A percentile compares a stretch with the other conserved stretches of the same genome.
Evolutionary conservation across 2,797 vertebrate genomes (phyloP).

Genomic region (Microctenopoma stevenorrisi): DNA sequence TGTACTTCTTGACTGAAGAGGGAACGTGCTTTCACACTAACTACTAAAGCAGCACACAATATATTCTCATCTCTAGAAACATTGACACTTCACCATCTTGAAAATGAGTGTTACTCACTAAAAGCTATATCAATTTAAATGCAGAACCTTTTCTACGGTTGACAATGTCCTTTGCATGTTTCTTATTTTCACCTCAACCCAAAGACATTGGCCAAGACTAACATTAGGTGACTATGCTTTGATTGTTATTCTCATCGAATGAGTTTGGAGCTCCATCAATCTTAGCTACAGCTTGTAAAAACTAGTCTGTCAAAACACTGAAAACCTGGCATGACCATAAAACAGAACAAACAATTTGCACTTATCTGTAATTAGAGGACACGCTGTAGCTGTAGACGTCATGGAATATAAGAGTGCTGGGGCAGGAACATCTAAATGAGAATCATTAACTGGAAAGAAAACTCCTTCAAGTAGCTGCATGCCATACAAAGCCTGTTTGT

Average conservation of each 20-base stretch:
- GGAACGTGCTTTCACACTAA: constrained; percentile 74
- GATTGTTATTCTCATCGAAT: constrained; percentile 32
- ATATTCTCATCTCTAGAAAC: constrained; percentile 75
- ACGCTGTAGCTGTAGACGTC: constrained; percentile 32
- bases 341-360: constrained; percentile 66
- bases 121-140: constrained; percentile 35
- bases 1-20: constrained; percentile 45
- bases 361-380: constrained; percentile 73
- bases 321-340: constrained; percentile 65
- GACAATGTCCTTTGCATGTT: constrained; percentile 39
- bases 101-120: constrained; percentile 38
- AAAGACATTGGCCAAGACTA: constrained; percentile 13
- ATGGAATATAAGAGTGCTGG: constrained; percentile 41
- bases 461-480: constrained; percentile 30
- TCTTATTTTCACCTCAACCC: constrained; percentile 55
- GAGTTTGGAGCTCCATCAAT: constrained; percentile 67
- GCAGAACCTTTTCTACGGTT: constrained; percentile 13
- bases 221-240: constrained; percentile 37
- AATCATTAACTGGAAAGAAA: constrained; percentile 68
- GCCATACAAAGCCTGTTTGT: constrained; percentile 19
- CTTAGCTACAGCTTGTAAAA: constrained; percentile 39
- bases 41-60: constrained; percentile 72
- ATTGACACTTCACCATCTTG: constrained; percentile 35
- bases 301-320: constrained; percentile 55
- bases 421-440: constrained; percentile 51